Conservation (phyloP, 2,797 vertebrate genomes). For the Tenualosa thibaudeaui region DNA sequence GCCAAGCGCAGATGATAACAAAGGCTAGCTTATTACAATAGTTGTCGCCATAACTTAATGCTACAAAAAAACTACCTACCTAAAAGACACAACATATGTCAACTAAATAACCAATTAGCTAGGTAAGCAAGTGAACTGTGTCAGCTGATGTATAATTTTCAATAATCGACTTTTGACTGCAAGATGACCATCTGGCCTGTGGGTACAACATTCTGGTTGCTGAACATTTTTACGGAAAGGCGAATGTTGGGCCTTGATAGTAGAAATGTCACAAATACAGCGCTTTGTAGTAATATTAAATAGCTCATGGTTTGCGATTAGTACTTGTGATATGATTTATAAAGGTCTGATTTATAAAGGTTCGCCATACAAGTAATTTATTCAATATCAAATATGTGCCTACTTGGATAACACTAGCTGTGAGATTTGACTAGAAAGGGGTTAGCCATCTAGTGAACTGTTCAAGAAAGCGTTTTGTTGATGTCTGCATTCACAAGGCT, state of each 20-base stretch:
- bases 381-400: not conserved
- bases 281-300: not conserved
- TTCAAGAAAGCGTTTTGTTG: not conserved
- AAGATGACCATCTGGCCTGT: not conserved
- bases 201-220: too few species aligned
- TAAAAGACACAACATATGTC: not conserved
- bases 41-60: not conserved
- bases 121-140: not conserved
- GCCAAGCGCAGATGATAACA: constrained; percentile 9
- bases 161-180: not conserved
- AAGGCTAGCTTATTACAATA: constrained; percentile 1
- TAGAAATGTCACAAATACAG: not conserved
- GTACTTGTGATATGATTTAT: not conserved
- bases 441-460: not conserved
- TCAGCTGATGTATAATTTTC: not conserved
- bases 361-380: not conserved
- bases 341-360: not conserved
- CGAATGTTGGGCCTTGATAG: not conserved
- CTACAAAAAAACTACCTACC: not conserved
- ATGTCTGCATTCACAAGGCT: not conserved
- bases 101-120: not conserved
- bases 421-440: not conserved
- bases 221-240: not conserved
- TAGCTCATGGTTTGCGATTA: too few species aligned
- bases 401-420: not conserved